These are phyloP conservation scores for Nibea albiflora DNA, from an alignment of 2,113 vertebrate species.

Conservation along the genomic window DNA sequence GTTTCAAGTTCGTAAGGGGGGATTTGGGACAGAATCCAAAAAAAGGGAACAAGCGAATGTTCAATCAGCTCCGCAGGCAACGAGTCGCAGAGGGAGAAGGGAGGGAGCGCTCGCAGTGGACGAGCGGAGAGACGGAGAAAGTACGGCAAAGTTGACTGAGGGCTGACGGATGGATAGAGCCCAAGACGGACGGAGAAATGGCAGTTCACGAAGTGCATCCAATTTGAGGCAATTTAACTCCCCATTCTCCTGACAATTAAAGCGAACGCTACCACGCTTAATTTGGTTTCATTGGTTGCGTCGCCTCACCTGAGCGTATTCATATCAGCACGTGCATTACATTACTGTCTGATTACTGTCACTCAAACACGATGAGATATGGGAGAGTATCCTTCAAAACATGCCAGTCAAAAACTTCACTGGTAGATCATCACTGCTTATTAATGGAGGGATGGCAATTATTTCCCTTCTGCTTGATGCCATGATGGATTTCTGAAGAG, in stretches of 20 bases:
- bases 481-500: conserved; percentile 8
- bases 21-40: conserved; percentile 71
- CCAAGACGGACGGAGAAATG: conserved; percentile 12
- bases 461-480: conserved; percentile 33
- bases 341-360: conserved; percentile 48
- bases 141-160: conserved; percentile 23
- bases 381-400: conserved; percentile 17
- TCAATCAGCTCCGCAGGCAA: conserved; percentile 67
- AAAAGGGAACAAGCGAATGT: conserved; percentile 65
- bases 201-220: conserved; percentile 14
- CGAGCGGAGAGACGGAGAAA: conserved; percentile 30
- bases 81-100: conserved; percentile 10
- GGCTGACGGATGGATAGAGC: conserved; percentile 28
- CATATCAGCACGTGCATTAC: not conserved
- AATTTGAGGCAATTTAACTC: conserved; percentile 45
- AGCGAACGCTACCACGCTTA: not conserved
- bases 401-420: conserved; percentile 20
- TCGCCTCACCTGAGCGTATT: not conserved
- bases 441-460: conserved; percentile 46
- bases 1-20: conserved; percentile 60
- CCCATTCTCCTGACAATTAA: conserved; percentile 38
- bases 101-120: not conserved
- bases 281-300: conserved; percentile 29
- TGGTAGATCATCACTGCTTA: conserved; percentile 14
- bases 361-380: not conserved